These are phyloP conservation scores for Anastatus disparis DNA, from an alignment of 1,140 invertebrate genomes.

Conservation along the genomic window DNA sequence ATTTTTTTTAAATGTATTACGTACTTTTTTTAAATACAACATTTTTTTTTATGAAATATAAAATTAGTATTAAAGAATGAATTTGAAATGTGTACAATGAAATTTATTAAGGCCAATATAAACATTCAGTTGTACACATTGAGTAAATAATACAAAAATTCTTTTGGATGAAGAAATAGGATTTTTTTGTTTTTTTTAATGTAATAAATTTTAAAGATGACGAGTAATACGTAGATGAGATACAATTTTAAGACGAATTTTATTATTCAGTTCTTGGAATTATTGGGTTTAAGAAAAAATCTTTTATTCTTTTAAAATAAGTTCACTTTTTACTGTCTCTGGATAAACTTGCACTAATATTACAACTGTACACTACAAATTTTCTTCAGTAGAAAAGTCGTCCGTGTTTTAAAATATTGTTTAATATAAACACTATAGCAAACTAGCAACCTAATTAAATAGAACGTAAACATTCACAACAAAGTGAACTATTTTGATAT, in stretches of 20 bases:
- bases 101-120: not conserved
- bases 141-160: conserved; percentile 5
- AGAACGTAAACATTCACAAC: conserved; percentile 19
- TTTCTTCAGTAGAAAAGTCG: conserved; percentile 32
- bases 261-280: not conserved
- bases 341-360: conserved; percentile 33
- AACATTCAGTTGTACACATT: conserved; percentile 5
- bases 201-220: not conserved
- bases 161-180: not conserved
- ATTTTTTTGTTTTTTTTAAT: too few species aligned
- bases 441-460: conserved; percentile 14
- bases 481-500: not conserved
- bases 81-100: not conserved
- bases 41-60: conserved; percentile 9
- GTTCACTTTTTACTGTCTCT: conserved; percentile 14
- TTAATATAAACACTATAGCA: not conserved
- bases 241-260: not conserved
- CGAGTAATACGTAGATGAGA: not conserved
- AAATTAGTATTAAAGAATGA: conserved; percentile 1
- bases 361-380: conserved; percentile 35
- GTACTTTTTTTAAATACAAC: not conserved
- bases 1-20: not conserved
- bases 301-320: conserved; percentile 20
- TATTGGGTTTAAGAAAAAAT: conserved; percentile 4
- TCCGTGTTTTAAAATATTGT: conserved; percentile 26